phyloP scores from a whole-genome alignment of 2,888 invertebrate species.

The Holacanthella duospinosa region DNA sequence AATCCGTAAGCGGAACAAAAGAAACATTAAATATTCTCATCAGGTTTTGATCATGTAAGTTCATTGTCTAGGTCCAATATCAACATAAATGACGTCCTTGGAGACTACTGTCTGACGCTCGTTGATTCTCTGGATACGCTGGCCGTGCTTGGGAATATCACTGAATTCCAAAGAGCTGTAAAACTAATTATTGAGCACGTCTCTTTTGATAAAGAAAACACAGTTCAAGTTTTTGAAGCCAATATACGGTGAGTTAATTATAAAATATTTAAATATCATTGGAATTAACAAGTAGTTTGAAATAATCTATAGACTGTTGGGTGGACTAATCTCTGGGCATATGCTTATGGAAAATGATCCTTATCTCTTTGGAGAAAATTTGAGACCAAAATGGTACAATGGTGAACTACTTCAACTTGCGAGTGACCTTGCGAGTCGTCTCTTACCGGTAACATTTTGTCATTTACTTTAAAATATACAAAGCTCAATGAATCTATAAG shows the following conservation, averaged over 20 bases:
- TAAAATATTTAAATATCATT: not conserved
- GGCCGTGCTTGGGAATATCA: constrained; percentile 50
- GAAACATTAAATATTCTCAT: not conserved
- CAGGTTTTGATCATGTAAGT: too few species aligned
- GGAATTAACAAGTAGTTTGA: not conserved
- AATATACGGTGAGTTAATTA: constrained; percentile 46
- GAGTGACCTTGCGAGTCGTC: constrained; percentile 50
- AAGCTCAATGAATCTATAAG: too few species aligned
- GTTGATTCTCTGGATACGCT: constrained; percentile 52
- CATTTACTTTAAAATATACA: too few species aligned
- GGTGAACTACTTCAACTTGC: constrained; percentile 50
- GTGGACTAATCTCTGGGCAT: constrained; percentile 53
- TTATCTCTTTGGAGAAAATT: constrained; percentile 47
- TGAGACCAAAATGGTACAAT: constrained; percentile 45
- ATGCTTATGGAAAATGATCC: constrained; percentile 48
- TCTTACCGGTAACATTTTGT: too few species aligned
- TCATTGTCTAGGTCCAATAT: constrained; percentile 54
- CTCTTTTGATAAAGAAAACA: constrained; percentile 50
- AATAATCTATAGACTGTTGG: constrained; percentile 44
- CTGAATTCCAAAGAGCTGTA: constrained; percentile 51
- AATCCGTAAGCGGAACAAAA: constrained; percentile 47
- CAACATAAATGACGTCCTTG: constrained; percentile 56
- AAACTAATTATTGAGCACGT: constrained; percentile 49
- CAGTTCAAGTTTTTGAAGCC: constrained; percentile 56
- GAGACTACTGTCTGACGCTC: constrained; percentile 52